Evolutionary conservation across 2,113 vertebrate species (phyloP).

Genomic region (Sinocyclocheilus anshuiensis): DNA sequence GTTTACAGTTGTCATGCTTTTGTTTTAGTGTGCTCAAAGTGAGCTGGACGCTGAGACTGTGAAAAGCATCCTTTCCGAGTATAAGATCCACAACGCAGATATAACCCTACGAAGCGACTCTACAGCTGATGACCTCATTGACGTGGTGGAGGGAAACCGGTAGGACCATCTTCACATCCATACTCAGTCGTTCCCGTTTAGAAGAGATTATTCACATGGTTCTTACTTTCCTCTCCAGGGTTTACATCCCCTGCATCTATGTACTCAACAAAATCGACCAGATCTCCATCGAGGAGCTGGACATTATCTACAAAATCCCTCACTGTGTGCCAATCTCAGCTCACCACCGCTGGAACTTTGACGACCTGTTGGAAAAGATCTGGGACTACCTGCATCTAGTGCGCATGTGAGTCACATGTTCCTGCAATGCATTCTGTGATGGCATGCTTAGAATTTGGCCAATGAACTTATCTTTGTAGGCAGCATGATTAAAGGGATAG

Average conservation of each 20-base stretch:
- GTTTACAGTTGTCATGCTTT: background rate
- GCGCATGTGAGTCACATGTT: conserved; percentile 85
- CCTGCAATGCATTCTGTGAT: background rate
- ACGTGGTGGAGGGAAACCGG: conserved; percentile 97
- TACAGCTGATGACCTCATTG: conserved; percentile 96
- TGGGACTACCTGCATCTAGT: conserved; percentile 96
- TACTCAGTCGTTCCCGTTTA: background rate
- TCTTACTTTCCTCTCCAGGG: conserved; percentile 72
- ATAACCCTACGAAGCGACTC: conserved; percentile 92
- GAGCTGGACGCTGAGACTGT: conserved; percentile 93
- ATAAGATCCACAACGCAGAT: conserved; percentile 97
- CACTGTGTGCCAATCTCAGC: conserved; percentile 98
- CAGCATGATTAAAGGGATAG: no score
- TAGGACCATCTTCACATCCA: conserved; percentile 62
- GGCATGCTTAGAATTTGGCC: background rate
- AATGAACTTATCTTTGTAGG: background rate
- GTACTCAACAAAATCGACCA: conserved; percentile 99
- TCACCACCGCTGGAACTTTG: conserved; percentile 99
- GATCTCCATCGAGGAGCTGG: conserved; percentile 97
- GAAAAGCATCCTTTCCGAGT: conserved; percentile 95
- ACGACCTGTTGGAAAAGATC: conserved; percentile 93
- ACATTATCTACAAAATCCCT: conserved; percentile 98
- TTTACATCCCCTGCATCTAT: conserved; percentile 97
- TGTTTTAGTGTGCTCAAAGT: conserved; percentile 85
- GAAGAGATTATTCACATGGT: conserved; percentile 16